phyloP scores from a whole-genome alignment of 2,888 invertebrate species.

The Aphidoletes aphidimyza region DNA sequence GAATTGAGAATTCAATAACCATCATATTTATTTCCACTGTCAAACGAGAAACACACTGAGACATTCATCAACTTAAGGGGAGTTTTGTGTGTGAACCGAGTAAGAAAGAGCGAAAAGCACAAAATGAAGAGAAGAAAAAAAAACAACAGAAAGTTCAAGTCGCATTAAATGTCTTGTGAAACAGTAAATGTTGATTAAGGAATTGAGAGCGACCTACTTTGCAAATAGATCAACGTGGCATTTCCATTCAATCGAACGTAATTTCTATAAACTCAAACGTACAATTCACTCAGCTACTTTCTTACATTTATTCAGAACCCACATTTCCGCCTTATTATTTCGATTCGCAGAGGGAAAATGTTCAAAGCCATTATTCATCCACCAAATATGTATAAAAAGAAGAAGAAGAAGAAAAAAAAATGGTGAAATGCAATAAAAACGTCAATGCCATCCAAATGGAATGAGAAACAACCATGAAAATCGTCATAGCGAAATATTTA shows the following conservation, averaged over 20 bases:
- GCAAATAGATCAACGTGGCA: background rate
- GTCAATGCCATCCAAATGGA: background rate
- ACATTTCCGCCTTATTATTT: background rate
- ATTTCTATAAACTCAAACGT: background rate
- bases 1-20: background rate
- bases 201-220: background rate
- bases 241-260: background rate
- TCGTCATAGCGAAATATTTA: background rate
- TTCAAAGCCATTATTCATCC: background rate
- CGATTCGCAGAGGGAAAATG: background rate
- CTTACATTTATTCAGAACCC: background rate
- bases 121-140: background rate
- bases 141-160: background rate
- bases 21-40: background rate
- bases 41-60: background rate
- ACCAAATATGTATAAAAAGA: too few species aligned
- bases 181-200: background rate
- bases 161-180: background rate
- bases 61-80: background rate
- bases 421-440: slow-evolving; percentile 24
- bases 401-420: too few species aligned
- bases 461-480: background rate
- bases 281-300: background rate
- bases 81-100: too few species aligned
- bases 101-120: background rate